Conservation (phyloP, 2,888 invertebrate species). For the Rhodophaea formosa region DNA sequence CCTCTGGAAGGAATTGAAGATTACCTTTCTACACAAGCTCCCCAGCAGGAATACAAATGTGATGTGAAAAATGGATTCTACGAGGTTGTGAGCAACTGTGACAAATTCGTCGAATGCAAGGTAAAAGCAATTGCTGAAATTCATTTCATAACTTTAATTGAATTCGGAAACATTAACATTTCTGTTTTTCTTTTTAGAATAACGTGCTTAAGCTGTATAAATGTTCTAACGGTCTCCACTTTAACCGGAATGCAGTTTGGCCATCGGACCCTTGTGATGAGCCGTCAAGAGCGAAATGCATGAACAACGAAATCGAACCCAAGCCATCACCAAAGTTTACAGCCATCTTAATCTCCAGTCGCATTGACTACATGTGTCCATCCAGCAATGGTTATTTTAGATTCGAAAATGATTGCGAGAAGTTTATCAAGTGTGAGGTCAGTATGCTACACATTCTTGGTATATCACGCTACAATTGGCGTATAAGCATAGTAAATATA, state of each 20-base stretch:
- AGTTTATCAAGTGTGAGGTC: constrained; percentile 14
- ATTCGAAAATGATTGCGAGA: not conserved
- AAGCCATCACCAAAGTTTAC: constrained; percentile 1
- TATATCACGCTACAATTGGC: not conserved
- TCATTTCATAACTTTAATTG: not conserved
- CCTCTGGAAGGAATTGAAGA: not conserved
- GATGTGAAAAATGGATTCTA: constrained; percentile 39
- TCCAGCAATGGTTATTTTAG: constrained; percentile 66
- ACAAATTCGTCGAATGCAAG: constrained; percentile 84
- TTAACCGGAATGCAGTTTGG: constrained; percentile 82
- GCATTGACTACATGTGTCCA: constrained; percentile 1
- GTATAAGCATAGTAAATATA: too few species aligned
- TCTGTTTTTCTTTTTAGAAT: constrained; percentile 50
- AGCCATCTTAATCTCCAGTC: not conserved
- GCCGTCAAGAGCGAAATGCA: constrained; percentile 87
- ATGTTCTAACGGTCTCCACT: constrained; percentile 88
- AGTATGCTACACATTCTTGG: too few species aligned
- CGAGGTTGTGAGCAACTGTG: constrained; percentile 83
- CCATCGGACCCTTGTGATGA: constrained; percentile 87
- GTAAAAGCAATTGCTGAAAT: constrained; percentile 37
- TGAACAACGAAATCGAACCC: constrained; percentile 22
- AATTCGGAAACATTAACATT: not conserved
- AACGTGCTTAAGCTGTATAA: constrained; percentile 83
- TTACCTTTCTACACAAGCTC: not conserved
- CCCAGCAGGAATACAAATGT: constrained; percentile 25